Evolutionary conservation across 92 coral and sea anemone genomes (phyloP).

Genomic region (Chrysogorgia sp.): DNA sequence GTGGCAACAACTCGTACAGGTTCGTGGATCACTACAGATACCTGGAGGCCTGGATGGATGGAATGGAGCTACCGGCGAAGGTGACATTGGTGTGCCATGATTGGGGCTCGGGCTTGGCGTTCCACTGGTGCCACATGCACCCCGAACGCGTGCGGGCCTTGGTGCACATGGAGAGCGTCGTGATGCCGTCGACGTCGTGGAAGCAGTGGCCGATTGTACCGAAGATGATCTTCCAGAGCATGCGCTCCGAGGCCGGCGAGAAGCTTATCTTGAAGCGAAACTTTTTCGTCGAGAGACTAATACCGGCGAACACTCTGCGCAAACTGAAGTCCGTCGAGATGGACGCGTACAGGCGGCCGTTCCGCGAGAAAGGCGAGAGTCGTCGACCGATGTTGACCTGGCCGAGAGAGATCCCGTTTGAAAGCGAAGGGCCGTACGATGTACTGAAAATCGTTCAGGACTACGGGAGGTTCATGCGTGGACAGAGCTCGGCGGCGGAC

Average conservation of each 20-base stretch:
- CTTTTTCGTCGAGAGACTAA: slow-evolving; percentile 40
- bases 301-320: slow-evolving; percentile 43
- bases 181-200: slow-evolving; percentile 48
- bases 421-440: slow-evolving; percentile 48
- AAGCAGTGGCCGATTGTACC: slow-evolving; percentile 43
- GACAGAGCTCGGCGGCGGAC: background rate
- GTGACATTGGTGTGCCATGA: slow-evolving; percentile 43
- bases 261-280: slow-evolving; percentile 32
- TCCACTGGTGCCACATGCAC: slow-evolving; percentile 44
- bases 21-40: slow-evolving; percentile 40
- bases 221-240: slow-evolving; percentile 29
- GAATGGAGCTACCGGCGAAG: slow-evolving; percentile 27
- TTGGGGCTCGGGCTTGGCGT: slow-evolving; percentile 51
- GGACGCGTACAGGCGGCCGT: slow-evolving; percentile 45
- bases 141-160: slow-evolving; percentile 34
- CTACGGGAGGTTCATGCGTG: slow-evolving; percentile 32
- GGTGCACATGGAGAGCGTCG: slow-evolving; percentile 43
- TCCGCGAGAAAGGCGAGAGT: slow-evolving; percentile 33
- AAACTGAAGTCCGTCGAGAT: slow-evolving; percentile 28
- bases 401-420: slow-evolving; percentile 30
- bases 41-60: slow-evolving; percentile 36
- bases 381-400: slow-evolving; percentile 49
- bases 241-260: slow-evolving; percentile 50
- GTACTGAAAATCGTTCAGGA: slow-evolving; percentile 28
- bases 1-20: slow-evolving; percentile 12